These are phyloP conservation scores for Leptodactylus fallax DNA, from an alignment of 2,797 vertebrate species.

Conservation along the genomic window DNA sequence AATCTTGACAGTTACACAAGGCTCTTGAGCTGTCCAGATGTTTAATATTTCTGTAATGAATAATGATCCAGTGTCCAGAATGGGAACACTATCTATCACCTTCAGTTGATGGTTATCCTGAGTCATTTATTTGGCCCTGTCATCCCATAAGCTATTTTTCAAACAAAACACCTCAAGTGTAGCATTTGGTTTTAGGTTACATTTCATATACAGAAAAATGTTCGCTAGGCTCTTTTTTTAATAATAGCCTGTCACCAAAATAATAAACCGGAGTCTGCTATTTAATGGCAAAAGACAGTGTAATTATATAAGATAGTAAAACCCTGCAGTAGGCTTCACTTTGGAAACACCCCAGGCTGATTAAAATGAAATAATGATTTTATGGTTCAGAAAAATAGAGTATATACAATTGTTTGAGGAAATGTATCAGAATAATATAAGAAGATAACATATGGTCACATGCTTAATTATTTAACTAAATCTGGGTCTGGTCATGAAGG, in stretches of 20 bases:
- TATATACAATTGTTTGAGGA: background rate
- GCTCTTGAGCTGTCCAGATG: slow-evolving; percentile 66
- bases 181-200: slow-evolving; percentile 68
- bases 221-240: slow-evolving; percentile 53
- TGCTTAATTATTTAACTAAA: slow-evolving; percentile 7
- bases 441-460: background rate
- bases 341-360: slow-evolving; percentile 8
- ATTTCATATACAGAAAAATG: slow-evolving; percentile 48
- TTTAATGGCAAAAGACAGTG: slow-evolving; percentile 53
- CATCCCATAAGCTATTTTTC: slow-evolving; percentile 70
- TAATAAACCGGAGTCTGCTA: slow-evolving; percentile 49
- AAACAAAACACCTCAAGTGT: slow-evolving; percentile 70
- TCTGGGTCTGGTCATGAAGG: background rate
- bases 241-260: slow-evolving; percentile 52
- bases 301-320: slow-evolving; percentile 52
- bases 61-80: slow-evolving; percentile 73
- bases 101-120: slow-evolving; percentile 76
- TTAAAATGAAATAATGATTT: slow-evolving; percentile 48
- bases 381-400: slow-evolving; percentile 13
- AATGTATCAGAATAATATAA: background rate
- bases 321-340: background rate
- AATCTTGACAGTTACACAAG: slow-evolving; percentile 65
- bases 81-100: slow-evolving; percentile 74
- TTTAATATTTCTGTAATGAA: slow-evolving; percentile 71
- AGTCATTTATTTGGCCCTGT: slow-evolving; percentile 75